Conservation (phyloP, 2,113 vertebrate genomes). For the Mormyrus lacerda region DNA sequence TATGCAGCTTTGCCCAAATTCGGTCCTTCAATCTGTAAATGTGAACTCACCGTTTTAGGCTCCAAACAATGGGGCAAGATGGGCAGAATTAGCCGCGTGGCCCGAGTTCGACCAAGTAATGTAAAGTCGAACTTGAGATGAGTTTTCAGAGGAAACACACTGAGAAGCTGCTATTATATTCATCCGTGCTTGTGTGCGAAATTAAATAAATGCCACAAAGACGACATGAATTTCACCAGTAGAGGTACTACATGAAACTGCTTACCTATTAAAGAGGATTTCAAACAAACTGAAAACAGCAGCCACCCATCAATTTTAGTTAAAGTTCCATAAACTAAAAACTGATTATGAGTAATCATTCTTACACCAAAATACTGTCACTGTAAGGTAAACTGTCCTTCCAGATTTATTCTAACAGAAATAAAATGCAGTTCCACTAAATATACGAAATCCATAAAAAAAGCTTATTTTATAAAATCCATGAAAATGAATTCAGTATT, state of each 20-base stretch:
- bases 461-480: not conserved
- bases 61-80: not conserved
- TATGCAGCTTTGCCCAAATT: not conserved
- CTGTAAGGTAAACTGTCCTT: not conserved
- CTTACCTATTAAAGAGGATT: not conserved
- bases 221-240: not conserved
- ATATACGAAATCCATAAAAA: not conserved
- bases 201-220: not conserved
- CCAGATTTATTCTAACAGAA: not conserved
- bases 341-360: not conserved
- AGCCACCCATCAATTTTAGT: not conserved
- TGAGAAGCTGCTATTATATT: not conserved
- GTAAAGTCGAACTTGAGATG: not conserved
- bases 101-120: not conserved
- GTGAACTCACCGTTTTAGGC: not conserved
- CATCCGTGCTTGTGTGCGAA: not conserved
- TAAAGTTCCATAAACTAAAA: not conserved
- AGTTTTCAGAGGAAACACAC: not conserved
- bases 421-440: not conserved
- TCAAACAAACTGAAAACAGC: not conserved
- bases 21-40: not conserved
- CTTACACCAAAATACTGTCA: not conserved
- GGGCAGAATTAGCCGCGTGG: not conserved
- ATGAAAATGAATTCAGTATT: not conserved
- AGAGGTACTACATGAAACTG: not conserved